phyloP scores from a whole-genome alignment of 2,888 invertebrate genomes.

The Hirudinaria manillensis region DNA sequence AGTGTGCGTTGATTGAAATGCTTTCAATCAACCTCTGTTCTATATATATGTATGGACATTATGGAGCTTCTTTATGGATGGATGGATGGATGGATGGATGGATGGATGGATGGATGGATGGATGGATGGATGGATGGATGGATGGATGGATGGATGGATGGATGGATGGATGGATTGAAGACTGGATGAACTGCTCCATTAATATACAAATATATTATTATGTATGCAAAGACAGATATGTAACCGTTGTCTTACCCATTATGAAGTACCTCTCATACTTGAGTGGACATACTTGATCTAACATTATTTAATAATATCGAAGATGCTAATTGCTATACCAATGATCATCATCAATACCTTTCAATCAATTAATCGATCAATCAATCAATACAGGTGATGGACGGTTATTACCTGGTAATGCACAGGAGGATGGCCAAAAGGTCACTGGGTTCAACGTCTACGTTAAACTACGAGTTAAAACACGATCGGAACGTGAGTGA shows the following conservation, averaged over 20 bases:
- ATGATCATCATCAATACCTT: neutral
- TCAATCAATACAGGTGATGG: constrained; percentile 32
- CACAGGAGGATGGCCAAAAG: constrained; percentile 30
- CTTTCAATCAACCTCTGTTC: too few relatives aligned
- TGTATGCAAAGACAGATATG: neutral
- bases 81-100: neutral
- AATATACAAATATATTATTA: neutral
- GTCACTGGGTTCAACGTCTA: constrained; percentile 21
- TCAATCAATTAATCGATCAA: neutral
- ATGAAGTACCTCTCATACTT: too few relatives aligned
- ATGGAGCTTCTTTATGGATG: neutral
- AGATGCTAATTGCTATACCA: neutral
- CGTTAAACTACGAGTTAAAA: constrained; percentile 14
- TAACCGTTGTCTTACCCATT: too few relatives aligned
- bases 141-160: neutral
- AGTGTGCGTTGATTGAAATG: too few relatives aligned
- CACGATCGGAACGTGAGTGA: constrained; percentile 30
- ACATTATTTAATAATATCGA: neutral
- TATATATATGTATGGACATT: too few relatives aligned
- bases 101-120: neutral
- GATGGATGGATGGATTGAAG: neutral
- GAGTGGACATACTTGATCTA: too few relatives aligned
- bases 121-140: neutral
- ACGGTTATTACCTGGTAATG: constrained; percentile 32
- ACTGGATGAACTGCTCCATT: neutral